Evolutionary conservation across 2,113 vertebrate genomes (phyloP), one percentile per base, ranked within the genome.

Genomic region (Vicugna pacos): DNA sequence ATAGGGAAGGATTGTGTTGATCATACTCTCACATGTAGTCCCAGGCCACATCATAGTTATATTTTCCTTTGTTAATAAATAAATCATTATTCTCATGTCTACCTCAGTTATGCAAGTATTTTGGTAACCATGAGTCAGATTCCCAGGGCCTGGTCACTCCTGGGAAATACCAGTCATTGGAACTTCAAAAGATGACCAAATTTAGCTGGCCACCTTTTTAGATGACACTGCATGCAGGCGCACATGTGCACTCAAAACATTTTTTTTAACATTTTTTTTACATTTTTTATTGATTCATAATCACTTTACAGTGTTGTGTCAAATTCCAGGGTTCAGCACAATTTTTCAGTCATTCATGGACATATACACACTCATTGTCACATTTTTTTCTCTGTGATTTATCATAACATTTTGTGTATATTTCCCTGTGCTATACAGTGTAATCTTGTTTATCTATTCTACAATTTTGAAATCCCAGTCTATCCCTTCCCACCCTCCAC

Each of bases 11-110:
- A 54, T 0, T 46, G 17, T 60, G 14, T 81, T 91, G n/a, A 70
- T 58, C 72, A 62, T 19, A 17, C n/a, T 88, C 11, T 70, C 65
- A 65, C 1, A 3, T 70, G 58, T 15, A 67, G 22, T 73, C 35
- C 50, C 81, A 96, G 32, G 32, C 81, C 38, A 76, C 38, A 28
- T 0, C 28, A 30, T 67, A 67, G 42, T 94, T 75, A 46, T 38
- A 89, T 86, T 96, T 95, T 93, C 85, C 94, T 84, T 94, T 89
- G 91, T 91, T 92, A 93, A 96, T 94, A 97, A 92, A 88, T 87
- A 73, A 89, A 72, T 42, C 35, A 56, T 58, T 82, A 50, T 89
- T 90, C 77, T 92, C 60, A 56, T 75, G 50, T 86, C 92, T 67
- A 79, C 77, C 62, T 96, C 46, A 48, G 67, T 93, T 91, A 79